Evolutionary conservation across 2,888 invertebrate species (phyloP).

Genomic region (Itoplectis maculator): DNA sequence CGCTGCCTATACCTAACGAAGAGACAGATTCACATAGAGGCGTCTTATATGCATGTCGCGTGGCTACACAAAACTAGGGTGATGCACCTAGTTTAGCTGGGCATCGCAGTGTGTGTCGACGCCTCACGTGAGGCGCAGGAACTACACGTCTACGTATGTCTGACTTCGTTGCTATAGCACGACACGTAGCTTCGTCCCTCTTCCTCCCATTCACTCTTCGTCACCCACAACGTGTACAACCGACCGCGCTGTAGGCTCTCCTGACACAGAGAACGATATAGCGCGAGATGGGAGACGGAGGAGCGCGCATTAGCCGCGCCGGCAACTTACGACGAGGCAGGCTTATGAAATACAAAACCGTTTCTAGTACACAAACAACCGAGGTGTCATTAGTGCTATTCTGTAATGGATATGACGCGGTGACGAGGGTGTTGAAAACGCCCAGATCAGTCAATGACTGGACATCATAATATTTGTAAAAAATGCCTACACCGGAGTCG

Average conservation of each 20-base stretch:
- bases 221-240: not conserved
- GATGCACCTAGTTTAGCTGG: no score
- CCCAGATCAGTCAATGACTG: not conserved
- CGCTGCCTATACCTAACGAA: not conserved
- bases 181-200: not conserved
- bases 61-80: no score
- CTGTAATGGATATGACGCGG: not conserved
- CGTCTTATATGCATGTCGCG: no score
- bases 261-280: conserved; percentile 40
- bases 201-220: not conserved
- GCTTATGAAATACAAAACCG: conserved; percentile 11
- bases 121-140: no score
- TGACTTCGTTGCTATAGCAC: not conserved
- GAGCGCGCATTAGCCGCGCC: conserved; percentile 19
- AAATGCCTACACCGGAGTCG: not conserved
- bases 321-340: not conserved
- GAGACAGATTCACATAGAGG: no score
- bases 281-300: not conserved
- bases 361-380: not conserved
- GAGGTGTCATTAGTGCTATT: not conserved
- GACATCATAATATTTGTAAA: not conserved
- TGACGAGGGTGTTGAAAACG: not conserved
- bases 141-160: no score
- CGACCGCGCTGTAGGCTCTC: not conserved
- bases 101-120: no score